Evolutionary conservation across 2,797 vertebrate species (phyloP).

Genomic region (Benthosema pterotum): DNA sequence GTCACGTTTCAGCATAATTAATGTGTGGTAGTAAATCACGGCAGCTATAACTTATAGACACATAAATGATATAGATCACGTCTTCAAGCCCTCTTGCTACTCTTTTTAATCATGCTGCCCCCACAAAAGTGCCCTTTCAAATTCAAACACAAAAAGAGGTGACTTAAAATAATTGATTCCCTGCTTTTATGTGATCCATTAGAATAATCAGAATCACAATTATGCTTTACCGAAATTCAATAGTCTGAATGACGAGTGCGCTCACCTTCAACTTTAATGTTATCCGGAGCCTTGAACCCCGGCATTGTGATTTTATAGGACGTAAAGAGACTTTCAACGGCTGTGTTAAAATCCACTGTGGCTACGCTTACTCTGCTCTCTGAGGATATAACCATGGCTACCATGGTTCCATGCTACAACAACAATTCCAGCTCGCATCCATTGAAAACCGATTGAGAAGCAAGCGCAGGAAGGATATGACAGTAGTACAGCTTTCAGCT

Average conservation of each 20-base stretch:
- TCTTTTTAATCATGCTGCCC: conserved; percentile 80
- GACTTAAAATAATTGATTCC: conserved; percentile 82
- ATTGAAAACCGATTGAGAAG: no score
- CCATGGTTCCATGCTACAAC: no score
- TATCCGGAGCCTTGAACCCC: conserved; percentile 43
- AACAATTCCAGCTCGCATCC: no score
- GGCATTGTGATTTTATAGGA: conserved; percentile 52
- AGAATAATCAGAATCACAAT: conserved; percentile 76
- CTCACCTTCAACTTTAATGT: conserved; percentile 54
- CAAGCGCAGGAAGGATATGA: no score
- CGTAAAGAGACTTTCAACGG: conserved; percentile 42
- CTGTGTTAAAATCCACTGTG: conserved; percentile 37
- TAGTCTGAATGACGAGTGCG: conserved; percentile 42
- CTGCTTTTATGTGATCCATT: conserved; percentile 78
- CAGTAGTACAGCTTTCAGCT: no score
- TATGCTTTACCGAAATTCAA: conserved; percentile 70
- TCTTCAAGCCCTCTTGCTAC: conserved; percentile 70
- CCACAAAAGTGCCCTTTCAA: conserved; percentile 73
- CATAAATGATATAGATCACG: conserved; percentile 78
- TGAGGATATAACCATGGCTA: not conserved
- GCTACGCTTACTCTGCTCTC: conserved; percentile 3
- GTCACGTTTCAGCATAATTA: conserved; percentile 78
- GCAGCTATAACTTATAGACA: conserved; percentile 75
- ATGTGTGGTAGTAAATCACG: conserved; percentile 74
- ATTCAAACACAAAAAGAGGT: conserved; percentile 78